These are phyloP conservation scores for Chaunax sp. DNA, from an alignment of 2,797 vertebrate species.

Conservation along the genomic window DNA sequence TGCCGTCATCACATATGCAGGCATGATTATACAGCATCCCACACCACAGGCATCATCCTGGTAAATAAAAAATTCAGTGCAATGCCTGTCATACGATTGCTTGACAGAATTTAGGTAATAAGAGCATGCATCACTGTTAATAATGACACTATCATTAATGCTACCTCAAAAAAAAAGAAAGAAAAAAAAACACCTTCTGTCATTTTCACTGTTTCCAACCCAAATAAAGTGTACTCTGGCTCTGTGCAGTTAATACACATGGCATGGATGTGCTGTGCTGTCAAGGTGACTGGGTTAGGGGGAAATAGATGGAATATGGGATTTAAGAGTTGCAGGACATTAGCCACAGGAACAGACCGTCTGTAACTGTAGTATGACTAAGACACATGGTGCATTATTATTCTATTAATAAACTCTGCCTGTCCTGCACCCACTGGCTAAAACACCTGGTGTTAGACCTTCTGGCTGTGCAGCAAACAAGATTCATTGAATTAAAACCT, in stretches of 20 bases:
- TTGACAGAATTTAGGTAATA: slow-evolving; percentile 62
- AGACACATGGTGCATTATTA: slow-evolving; percentile 62
- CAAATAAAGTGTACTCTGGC: slow-evolving; percentile 20
- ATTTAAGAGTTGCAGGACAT: slow-evolving; percentile 60
- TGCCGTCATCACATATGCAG: slow-evolving; percentile 51
- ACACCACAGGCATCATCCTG: slow-evolving; percentile 65
- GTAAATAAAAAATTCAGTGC: slow-evolving; percentile 65
- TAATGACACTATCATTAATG: slow-evolving; percentile 63
- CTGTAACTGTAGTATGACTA: slow-evolving; percentile 61
- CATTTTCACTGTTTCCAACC: not conserved
- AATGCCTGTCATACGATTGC: slow-evolving; percentile 62
- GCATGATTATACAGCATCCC: slow-evolving; percentile 59
- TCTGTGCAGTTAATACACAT: slow-evolving; percentile 30
- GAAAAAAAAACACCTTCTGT: slow-evolving; percentile 7
- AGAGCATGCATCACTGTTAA: slow-evolving; percentile 48
- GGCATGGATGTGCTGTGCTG: slow-evolving; percentile 41
- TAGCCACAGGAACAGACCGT: slow-evolving; percentile 58
- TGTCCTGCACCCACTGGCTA: slow-evolving; percentile 56
- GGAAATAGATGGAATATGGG: slow-evolving; percentile 41
- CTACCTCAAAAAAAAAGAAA: slow-evolving; percentile 34
- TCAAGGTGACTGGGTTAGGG: slow-evolving; percentile 67
- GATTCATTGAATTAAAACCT: slow-evolving; percentile 17
- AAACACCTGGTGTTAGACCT: slow-evolving; percentile 70
- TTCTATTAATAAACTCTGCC: slow-evolving; percentile 74
- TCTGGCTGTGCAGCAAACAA: slow-evolving; percentile 38